Conservation (phyloP, 1,140 invertebrate genomes). For the Phortica variegata region DNA sequence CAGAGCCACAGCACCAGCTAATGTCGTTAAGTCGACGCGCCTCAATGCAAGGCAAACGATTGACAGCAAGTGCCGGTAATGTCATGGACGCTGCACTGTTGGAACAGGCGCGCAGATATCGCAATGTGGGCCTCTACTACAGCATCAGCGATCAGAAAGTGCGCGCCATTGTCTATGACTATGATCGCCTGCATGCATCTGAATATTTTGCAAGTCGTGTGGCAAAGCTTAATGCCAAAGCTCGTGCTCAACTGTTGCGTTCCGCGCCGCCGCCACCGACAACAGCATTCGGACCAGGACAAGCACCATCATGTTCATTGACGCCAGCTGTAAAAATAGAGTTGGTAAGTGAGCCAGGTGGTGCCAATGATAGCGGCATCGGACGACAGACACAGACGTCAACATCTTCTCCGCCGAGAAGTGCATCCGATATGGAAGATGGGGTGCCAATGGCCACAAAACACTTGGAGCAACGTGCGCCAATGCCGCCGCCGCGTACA, state of each 20-base stretch:
- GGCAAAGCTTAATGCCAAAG: background rate
- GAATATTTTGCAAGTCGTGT: conserved; percentile 38
- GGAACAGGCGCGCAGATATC: conserved; percentile 5
- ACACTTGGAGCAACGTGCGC: conserved; percentile 30
- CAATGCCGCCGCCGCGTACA: conserved; percentile 16
- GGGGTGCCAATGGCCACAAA: conserved; percentile 25
- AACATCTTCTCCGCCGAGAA: conserved; percentile 40
- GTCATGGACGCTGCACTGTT: background rate
- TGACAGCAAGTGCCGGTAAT: conserved; percentile 25
- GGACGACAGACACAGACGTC: conserved; percentile 17
- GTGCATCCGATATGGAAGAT: conserved; percentile 21
- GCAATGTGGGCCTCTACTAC: conserved; percentile 48
- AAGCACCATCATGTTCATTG: too few relatives aligned
- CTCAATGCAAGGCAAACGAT: conserved; percentile 6
- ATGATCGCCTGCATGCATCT: conserved; percentile 33
- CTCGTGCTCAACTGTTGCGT: conserved; percentile 25
- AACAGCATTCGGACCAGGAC: background rate
- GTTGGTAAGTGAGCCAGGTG: too few relatives aligned
- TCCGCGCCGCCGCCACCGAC: conserved; percentile 1
- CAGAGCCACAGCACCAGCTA: background rate
- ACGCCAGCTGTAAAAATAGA: too few relatives aligned
- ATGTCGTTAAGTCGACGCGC: background rate
- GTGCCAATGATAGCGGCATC: background rate
- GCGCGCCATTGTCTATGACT: conserved; percentile 47
- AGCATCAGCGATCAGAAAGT: conserved; percentile 40